Percentiles rank a stretch among this genome's conserved stretches.
Conservation (phyloP, 2,113 vertebrate genomes). For the Erinaceus europaeus region DNA sequence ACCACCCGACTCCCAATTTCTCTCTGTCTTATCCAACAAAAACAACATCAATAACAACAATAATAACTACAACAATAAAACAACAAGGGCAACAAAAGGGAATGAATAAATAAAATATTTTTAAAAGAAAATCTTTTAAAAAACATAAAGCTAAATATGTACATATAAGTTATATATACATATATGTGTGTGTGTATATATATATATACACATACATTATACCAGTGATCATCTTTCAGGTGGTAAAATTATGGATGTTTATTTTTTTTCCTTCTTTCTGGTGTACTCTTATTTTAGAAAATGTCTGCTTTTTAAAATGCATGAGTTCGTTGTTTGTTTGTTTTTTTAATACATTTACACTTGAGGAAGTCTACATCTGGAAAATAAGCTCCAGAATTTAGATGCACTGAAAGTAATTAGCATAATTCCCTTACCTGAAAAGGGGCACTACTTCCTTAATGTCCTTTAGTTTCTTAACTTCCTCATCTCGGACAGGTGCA, state of each 20-base stretch:
- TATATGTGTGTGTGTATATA: too few species aligned
- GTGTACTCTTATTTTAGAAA: slow-evolving; percentile 39
- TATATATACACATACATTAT: not conserved
- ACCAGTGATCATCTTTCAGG: not conserved
- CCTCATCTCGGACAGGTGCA: slow-evolving; percentile 93
- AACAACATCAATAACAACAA: too few species aligned
- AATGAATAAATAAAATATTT: too few species aligned
- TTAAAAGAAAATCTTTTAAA: too few species aligned
- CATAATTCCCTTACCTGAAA: slow-evolving; percentile 86
- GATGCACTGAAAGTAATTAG: not conserved
- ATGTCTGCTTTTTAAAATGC: not conserved
- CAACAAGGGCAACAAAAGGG: too few species aligned
- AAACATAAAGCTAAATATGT: too few species aligned
- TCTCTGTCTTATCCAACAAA: too few species aligned
- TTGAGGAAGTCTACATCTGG: not conserved
- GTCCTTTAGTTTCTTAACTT: slow-evolving; percentile 90
- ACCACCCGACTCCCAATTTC: too few species aligned
- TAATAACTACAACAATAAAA: too few species aligned
- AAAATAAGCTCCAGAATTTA: not conserved
- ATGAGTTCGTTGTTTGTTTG: too few species aligned
- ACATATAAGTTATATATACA: too few species aligned
- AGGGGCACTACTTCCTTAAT: slow-evolving; percentile 90
- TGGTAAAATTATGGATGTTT: not conserved
- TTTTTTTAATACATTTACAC: not conserved
- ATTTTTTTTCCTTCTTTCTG: not conserved